These are phyloP conservation scores for Blastobasis lacticolella DNA, from an alignment of 2,888 invertebrate species.

Conservation along the genomic window DNA sequence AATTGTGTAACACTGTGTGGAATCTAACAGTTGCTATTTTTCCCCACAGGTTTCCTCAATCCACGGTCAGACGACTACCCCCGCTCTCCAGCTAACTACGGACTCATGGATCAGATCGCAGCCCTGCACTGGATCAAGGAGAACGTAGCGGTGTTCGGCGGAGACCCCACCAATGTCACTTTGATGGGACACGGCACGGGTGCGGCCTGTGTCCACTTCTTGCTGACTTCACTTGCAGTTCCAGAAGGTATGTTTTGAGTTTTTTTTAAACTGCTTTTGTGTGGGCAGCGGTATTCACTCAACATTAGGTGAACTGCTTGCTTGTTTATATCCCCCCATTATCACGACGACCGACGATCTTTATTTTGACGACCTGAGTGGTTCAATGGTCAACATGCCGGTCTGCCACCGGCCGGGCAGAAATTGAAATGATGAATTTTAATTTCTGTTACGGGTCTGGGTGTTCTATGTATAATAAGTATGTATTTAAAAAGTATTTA, in stretches of 20 bases:
- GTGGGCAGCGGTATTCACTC: too few relatives aligned
- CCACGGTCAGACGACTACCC: slow-evolving; percentile 90
- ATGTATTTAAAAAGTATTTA: too few relatives aligned
- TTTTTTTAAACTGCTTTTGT: neutral
- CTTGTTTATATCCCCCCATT: too few relatives aligned
- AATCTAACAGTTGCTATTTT: neutral
- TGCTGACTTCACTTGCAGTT: slow-evolving; percentile 94
- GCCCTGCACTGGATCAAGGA: slow-evolving; percentile 97
- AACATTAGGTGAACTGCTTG: too few relatives aligned
- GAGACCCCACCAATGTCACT: slow-evolving; percentile 94
- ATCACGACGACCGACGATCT: too few relatives aligned
- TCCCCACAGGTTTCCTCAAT: slow-evolving; percentile 86
- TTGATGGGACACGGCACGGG: slow-evolving; percentile 97
- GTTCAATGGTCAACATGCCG: too few relatives aligned
- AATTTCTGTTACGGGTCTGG: too few relatives aligned
- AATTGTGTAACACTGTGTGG: too few relatives aligned
- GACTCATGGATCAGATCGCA: slow-evolving; percentile 98
- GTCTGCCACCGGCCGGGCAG: too few relatives aligned
- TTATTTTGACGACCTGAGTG: too few relatives aligned
- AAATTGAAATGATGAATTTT: too few relatives aligned
- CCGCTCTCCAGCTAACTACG: slow-evolving; percentile 94
- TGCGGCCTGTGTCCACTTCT: slow-evolving; percentile 95
- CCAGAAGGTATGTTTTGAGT: slow-evolving; percentile 85
- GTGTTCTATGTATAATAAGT: too few relatives aligned
- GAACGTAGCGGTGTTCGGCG: slow-evolving; percentile 95